Percentiles rank a stretch among this genome's conserved stretches.
These are phyloP conservation scores for Heteropelma amictum DNA, from an alignment of 2,888 invertebrate species.

Conservation along the genomic window DNA sequence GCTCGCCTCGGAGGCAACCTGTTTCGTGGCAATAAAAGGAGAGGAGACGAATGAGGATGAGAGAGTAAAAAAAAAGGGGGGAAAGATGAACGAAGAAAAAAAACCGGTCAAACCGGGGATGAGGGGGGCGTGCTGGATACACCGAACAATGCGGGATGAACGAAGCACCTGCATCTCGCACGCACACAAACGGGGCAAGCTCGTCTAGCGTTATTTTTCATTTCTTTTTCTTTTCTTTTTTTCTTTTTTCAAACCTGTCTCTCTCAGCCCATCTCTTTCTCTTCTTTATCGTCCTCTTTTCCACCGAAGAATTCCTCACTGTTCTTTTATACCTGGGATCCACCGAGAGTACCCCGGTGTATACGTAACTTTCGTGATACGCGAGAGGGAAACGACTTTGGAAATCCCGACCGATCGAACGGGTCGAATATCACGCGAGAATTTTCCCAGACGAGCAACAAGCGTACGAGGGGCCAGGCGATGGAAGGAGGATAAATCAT, in stretches of 20 bases:
- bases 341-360: not conserved
- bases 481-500: not conserved
- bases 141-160: slow-evolving; percentile 46
- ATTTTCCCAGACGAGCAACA: slow-evolving; percentile 11
- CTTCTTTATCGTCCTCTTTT: slow-evolving; percentile 6
- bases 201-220: slow-evolving; percentile 46
- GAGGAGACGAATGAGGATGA: not conserved
- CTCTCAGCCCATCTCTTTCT: not conserved
- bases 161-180: slow-evolving; percentile 35
- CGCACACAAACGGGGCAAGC: slow-evolving; percentile 19
- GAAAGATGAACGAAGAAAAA: slow-evolving; percentile 10
- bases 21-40: slow-evolving; percentile 43
- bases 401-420: slow-evolving; percentile 28
- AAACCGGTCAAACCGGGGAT: slow-evolving; percentile 43
- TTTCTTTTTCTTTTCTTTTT: slow-evolving; percentile 3
- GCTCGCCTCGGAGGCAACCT: slow-evolving; percentile 44
- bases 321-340: slow-evolving; percentile 42
- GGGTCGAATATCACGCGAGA: slow-evolving; percentile 45
- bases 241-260: slow-evolving; percentile 9
- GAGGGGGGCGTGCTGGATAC: slow-evolving; percentile 13
- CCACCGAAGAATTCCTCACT: slow-evolving; percentile 17
- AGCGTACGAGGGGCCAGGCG: not conserved
- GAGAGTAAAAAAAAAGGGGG: not conserved
- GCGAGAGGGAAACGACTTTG: slow-evolving; percentile 36
- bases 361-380: not conserved